phyloP scores from a whole-genome alignment of 1,140 invertebrate genomes.

The Dendrolimus kikuchii region DNA sequence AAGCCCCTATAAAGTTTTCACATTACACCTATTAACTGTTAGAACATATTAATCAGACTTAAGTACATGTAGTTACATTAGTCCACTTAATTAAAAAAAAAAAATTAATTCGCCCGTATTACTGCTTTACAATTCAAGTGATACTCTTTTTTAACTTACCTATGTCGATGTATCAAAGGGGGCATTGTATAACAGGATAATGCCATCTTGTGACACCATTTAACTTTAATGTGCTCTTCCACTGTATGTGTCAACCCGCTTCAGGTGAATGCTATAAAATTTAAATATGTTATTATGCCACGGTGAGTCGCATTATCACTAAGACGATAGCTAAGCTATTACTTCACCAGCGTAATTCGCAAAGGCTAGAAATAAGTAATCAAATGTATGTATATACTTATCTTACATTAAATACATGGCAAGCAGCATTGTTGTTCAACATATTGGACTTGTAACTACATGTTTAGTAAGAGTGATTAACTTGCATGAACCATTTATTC shows the following conservation, averaged over 20 bases:
- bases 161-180: constrained; percentile 24
- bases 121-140: constrained; percentile 2
- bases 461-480: constrained; percentile 12
- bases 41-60: too few relatives aligned
- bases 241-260: constrained; percentile 42
- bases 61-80: constrained; percentile 12
- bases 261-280: constrained; percentile 60
- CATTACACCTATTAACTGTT: too few relatives aligned
- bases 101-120: neutral
- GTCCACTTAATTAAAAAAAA: constrained; percentile 7
- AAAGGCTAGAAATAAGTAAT: constrained; percentile 26
- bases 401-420: constrained; percentile 22
- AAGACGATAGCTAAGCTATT: too few relatives aligned
- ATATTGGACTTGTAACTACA: constrained; percentile 55
- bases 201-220: constrained; percentile 20
- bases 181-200: constrained; percentile 24
- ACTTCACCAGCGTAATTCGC: neutral
- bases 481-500: constrained; percentile 10
- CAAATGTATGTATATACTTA: constrained; percentile 49
- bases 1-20: neutral
- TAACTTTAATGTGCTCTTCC: constrained; percentile 9
- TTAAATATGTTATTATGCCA: constrained; percentile 58
- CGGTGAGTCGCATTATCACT: constrained; percentile 29
- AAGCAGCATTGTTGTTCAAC: constrained; percentile 9
- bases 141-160: constrained; percentile 31